Percentiles rank a stretch among this genome's conserved stretches.
phyloP scores from a whole-genome alignment of 1,140 invertebrate species.

The Drosophila kikkawai region DNA sequence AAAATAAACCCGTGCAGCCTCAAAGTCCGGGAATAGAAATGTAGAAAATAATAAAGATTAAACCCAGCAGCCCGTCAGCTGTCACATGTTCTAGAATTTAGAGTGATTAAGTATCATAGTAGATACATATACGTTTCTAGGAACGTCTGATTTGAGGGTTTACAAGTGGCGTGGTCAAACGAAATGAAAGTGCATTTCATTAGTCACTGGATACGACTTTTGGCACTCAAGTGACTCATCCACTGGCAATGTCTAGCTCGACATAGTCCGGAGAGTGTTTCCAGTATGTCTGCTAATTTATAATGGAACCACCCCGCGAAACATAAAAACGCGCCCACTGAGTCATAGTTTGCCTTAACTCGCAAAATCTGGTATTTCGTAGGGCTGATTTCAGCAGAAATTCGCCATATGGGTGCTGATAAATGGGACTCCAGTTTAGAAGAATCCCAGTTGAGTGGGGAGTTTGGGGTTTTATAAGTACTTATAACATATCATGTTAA shows the following conservation, averaged over 20 bases:
- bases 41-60: constrained; percentile 14
- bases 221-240: constrained; percentile 23
- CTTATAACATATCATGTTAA: neutral
- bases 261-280: constrained; percentile 9
- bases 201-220: constrained; percentile 24
- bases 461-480: constrained; percentile 1
- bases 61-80: constrained; percentile 6
- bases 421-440: neutral
- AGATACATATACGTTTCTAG: constrained; percentile 4
- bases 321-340: constrained; percentile 16
- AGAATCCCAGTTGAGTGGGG: neutral
- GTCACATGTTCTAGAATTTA: constrained; percentile 36
- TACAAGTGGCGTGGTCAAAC: constrained; percentile 13
- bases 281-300: constrained; percentile 21
- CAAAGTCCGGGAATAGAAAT: constrained; percentile 19
- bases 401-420: neutral
- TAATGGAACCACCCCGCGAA: constrained; percentile 7
- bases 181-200: constrained; percentile 21
- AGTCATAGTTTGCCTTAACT: constrained; percentile 19
- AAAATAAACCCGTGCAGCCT: constrained; percentile 23
- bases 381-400: constrained; percentile 8
- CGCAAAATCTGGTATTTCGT: constrained; percentile 8
- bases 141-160: constrained; percentile 20
- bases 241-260: constrained; percentile 11
- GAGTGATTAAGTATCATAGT: constrained; percentile 1